Base-by-base conservation (phyloP, 2,888 invertebrate species). In the Meiosimyza decipiens region DNA sequence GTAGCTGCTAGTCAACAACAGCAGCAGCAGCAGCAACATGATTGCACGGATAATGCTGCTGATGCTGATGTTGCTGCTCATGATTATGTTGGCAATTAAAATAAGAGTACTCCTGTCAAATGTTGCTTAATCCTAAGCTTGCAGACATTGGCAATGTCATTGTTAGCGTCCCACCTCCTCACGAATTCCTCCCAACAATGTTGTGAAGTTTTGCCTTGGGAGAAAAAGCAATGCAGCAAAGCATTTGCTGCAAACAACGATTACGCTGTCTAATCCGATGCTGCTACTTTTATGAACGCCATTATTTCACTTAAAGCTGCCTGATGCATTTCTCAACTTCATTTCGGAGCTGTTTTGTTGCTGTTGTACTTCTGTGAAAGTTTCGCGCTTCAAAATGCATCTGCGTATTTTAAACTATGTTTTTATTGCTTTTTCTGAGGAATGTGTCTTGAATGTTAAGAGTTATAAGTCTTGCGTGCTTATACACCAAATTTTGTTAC, bases 31-130 rank as follows among this genome's bases (percentile, higher is more conserved):
- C 18, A 11, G 55, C 55, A 16, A 55, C 22, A 22, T 15, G 11
- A 11, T 11, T 16, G 55, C 55, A 11, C 1, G 16, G 16, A 22
- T n/a, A 33, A 7, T 33, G 52, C 22, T 54, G 55, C 6, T 55
- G 55, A 2, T 47, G 55, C 55, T 67, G 67, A 16, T 55, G 22
- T 49, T 55, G 22, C 6, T 67, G 55, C 16, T 49, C 57, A 57
- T 67, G 57, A 67, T 67, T 67, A 71, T 55, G 71, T 71, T 71
- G 51, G 65, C 65, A 71, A 71, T 71, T 71, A 71, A 67, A 57
- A 67, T 67, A 11, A 54, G 47, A 67, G 57, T 67, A 55, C 65
- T 71, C 66, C 51, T 71, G 40, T 57, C 65, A 65, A 59, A 65
- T 65, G 47, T 57, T 57, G 57, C 47, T 71, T 71, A 71, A 71